Conservation (phyloP, 2,113 vertebrate genomes). For the Paradoxurus hermaphroditus region DNA sequence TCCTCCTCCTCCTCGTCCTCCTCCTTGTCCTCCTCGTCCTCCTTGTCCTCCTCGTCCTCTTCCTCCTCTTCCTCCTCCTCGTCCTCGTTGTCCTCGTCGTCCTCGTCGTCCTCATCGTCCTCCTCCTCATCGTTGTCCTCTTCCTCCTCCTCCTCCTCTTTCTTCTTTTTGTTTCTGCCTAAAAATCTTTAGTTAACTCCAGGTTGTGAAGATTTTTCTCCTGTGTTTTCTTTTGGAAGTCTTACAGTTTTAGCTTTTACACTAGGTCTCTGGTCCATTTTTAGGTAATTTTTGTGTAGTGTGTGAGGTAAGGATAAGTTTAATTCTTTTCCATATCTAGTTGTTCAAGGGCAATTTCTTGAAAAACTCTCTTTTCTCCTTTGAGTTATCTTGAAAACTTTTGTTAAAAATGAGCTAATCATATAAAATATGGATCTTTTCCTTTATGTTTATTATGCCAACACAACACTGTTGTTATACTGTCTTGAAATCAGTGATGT, state of each 20-base stretch:
- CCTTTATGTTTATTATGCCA: neutral
- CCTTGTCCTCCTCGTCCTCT: no score
- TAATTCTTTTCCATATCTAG: neutral
- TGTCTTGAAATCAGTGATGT: neutral
- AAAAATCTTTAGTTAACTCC: neutral
- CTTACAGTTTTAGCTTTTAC: neutral
- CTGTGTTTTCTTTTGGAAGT: neutral
- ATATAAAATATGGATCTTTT: neutral
- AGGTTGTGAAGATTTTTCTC: neutral
- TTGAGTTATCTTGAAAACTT: slow-evolving; percentile 5
- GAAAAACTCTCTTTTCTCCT: neutral
- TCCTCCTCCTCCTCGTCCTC: neutral
- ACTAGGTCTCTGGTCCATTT: neutral
- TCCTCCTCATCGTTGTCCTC: no score
- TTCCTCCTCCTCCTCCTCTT: neutral
- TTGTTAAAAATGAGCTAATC: neutral
- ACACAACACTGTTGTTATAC: neutral
- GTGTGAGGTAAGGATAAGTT: neutral
- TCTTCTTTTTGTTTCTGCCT: neutral
- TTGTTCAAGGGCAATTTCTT: neutral
- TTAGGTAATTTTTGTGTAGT: slow-evolving; percentile 12
- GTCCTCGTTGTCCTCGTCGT: no score
- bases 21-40: no score
- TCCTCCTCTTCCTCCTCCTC: no score
- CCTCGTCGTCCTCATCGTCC: no score